Percentiles rank a stretch among this genome's conserved stretches.
These are phyloP conservation scores for Chymomyza amoena DNA, from an alignment of 2,888 invertebrate genomes.

Conservation along the genomic window DNA sequence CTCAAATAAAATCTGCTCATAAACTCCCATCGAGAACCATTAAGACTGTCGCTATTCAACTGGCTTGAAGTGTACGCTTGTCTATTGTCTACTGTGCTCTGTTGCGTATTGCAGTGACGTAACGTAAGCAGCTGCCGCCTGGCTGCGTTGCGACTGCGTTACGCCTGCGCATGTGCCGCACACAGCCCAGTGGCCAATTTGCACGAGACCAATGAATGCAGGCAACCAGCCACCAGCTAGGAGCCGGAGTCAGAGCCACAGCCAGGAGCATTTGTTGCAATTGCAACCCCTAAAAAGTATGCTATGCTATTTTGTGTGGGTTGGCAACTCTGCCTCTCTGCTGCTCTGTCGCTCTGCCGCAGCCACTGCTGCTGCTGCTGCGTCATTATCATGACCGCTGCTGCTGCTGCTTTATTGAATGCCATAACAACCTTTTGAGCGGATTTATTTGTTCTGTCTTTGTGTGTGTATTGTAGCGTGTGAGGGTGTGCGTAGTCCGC, in stretches of 20 bases:
- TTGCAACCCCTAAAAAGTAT: slow-evolving; percentile 71
- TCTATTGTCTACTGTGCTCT: neutral
- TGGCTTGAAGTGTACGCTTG: too few relatives aligned
- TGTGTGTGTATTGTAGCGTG: neutral
- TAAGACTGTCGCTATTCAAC: too few relatives aligned
- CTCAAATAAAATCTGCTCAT: too few relatives aligned
- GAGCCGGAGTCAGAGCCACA: too few relatives aligned
- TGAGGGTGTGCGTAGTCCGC: neutral
- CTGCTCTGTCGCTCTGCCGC: slow-evolving; percentile 55
- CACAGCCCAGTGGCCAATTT: slow-evolving; percentile 49
- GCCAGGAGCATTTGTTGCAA: slow-evolving; percentile 24
- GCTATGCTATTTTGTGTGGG: slow-evolving; percentile 54
- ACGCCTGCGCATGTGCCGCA: slow-evolving; percentile 61
- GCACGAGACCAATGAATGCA: slow-evolving; percentile 19
- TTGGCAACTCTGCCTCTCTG: slow-evolving; percentile 22
- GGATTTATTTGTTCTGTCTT: neutral
- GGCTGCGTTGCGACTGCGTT: slow-evolving; percentile 27
- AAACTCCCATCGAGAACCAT: too few relatives aligned
- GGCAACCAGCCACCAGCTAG: slow-evolving; percentile 15
- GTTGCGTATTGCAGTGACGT: slow-evolving; percentile 46
- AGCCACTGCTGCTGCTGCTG: neutral
- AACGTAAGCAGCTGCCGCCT: slow-evolving; percentile 22
- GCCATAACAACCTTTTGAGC: slow-evolving; percentile 61
- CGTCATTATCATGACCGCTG: neutral
- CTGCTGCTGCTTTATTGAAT: slow-evolving; percentile 41